Evolutionary conservation across 2,113 vertebrate genomes (phyloP).

Genomic region (Colinus virginianus): DNA sequence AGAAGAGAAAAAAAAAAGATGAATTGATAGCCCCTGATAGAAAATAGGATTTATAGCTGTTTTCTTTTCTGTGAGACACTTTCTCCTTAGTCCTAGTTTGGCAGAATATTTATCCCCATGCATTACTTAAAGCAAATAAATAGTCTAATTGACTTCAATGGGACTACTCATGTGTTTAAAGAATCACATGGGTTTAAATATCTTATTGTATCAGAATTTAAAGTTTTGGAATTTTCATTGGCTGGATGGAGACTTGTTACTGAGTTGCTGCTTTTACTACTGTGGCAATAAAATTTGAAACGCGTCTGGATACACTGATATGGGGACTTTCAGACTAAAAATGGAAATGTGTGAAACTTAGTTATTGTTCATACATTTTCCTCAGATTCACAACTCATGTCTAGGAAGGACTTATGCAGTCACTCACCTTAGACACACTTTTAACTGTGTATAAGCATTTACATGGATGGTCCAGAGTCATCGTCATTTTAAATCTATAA

Average conservation of each 20-base stretch:
- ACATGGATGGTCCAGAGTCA: not conserved
- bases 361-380: constrained; percentile 49
- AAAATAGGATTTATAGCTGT: constrained; percentile 39
- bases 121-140: constrained; percentile 9
- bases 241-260: constrained; percentile 1
- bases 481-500: not conserved
- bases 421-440: not conserved
- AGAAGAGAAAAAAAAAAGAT: not conserved
- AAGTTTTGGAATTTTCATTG: constrained; percentile 45
- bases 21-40: constrained; percentile 3
- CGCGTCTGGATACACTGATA: not conserved
- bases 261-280: constrained; percentile 45
- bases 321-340: constrained; percentile 44
- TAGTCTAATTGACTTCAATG: constrained; percentile 42
- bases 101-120: not conserved
- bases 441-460: not conserved
- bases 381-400: not conserved
- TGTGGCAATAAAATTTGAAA: constrained; percentile 52
- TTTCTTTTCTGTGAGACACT: constrained; percentile 39
- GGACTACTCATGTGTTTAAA: not conserved
- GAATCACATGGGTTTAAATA: constrained; percentile 25
- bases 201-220: constrained; percentile 10
- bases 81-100: not conserved
- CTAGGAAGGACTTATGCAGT: constrained; percentile 1
- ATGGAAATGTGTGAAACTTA: constrained; percentile 28